Conservation (phyloP, 2,113 vertebrate species). For the Gadus macrocephalus region DNA sequence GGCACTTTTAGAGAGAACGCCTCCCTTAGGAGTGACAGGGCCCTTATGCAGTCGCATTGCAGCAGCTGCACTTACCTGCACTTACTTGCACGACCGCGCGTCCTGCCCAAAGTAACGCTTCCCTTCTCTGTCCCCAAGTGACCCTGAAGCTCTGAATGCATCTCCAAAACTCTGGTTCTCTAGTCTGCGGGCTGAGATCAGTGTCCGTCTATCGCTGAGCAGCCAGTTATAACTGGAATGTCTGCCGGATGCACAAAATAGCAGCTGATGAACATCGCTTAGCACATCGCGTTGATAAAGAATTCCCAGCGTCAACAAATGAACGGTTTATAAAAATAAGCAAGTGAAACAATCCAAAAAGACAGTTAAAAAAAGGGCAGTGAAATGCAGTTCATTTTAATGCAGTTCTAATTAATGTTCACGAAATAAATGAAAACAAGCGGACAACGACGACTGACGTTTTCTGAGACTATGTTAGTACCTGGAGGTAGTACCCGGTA, state of each 20-base stretch:
- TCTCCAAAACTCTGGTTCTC: no score
- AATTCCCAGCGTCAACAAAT: conserved; percentile 40
- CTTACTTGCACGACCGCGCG: conserved; percentile 23
- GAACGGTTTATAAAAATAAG: conserved; percentile 58
- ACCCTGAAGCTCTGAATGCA: background rate
- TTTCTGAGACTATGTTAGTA: conserved; percentile 30
- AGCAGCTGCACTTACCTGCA: conserved; percentile 40
- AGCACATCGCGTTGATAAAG: conserved; percentile 52
- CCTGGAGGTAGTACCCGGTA: conserved; percentile 12
- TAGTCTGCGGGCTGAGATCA: background rate
- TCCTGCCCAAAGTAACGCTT: conserved; percentile 6
- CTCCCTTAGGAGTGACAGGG: conserved; percentile 75
- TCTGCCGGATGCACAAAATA: conserved; percentile 66
- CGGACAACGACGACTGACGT: conserved; percentile 14
- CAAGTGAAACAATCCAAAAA: conserved; percentile 40
- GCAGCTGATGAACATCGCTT: conserved; percentile 76
- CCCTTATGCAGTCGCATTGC: conserved; percentile 58
- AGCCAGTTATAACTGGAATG: conserved; percentile 15
- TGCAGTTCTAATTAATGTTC: conserved; percentile 30
- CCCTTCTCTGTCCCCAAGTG: conserved; percentile 2
- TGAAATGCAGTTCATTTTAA: conserved; percentile 57
- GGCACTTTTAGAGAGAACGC: conserved; percentile 57
- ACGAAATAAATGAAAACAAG: conserved; percentile 42
- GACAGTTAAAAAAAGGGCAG: conserved; percentile 59
- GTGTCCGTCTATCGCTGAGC: background rate